Conservation (phyloP, 2,797 vertebrate genomes). For the Sardinella longiceps region DNA sequence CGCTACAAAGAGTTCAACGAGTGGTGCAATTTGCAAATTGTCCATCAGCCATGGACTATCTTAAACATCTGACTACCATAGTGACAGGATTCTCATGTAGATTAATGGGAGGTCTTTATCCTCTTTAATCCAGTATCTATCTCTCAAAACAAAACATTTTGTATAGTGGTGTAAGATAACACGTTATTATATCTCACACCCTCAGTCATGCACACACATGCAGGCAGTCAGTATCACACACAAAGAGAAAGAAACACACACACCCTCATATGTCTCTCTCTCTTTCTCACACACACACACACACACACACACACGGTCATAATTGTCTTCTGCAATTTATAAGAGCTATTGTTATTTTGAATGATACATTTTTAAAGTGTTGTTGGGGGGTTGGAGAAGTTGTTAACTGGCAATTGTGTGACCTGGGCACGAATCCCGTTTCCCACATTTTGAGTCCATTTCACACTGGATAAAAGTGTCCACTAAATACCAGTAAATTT, state of each 20-base stretch:
- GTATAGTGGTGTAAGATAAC: not conserved
- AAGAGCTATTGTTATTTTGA: too few relatives aligned
- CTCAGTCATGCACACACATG: not conserved
- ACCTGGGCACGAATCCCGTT: too few relatives aligned
- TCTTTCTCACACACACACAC: not conserved
- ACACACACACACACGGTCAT: not conserved
- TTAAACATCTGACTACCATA: not conserved
- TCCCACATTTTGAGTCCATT: not conserved
- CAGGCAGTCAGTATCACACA: too few relatives aligned
- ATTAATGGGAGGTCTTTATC: not conserved
- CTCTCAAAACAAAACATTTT: not conserved
- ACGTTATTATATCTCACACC: not conserved
- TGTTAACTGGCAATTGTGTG: too few relatives aligned
- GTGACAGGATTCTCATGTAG: not conserved
- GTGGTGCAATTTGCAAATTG: not conserved
- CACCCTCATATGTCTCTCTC: not conserved
- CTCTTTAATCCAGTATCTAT: not conserved
- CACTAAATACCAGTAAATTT: not conserved
- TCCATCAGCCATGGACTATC: not conserved
- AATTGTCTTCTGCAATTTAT: not conserved
- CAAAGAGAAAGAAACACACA: not conserved
- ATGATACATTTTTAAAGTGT: too few relatives aligned
- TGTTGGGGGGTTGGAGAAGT: too few relatives aligned
- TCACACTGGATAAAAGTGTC: too few relatives aligned
- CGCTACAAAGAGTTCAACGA: not conserved